phyloP scores from a whole-genome alignment of 2,797 vertebrate species.

The Rhabdomys pumilio region DNA sequence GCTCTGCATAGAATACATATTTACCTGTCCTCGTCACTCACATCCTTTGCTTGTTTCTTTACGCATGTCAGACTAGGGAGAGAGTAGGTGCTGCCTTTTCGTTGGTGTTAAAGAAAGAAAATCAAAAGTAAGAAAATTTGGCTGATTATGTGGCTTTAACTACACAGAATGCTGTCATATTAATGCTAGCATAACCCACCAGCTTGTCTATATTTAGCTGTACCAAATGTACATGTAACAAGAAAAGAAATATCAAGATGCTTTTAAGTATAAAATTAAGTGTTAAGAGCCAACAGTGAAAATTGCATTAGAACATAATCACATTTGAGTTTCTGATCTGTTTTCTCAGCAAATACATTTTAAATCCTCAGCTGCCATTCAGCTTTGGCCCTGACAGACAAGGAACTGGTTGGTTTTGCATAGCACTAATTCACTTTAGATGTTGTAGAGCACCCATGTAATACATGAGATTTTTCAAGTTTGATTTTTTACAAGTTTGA shows the following conservation, averaged over 20 bases:
- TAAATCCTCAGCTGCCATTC: not conserved
- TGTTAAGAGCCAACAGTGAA: conserved; percentile 48
- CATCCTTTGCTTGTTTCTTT: not conserved
- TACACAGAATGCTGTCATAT: conserved; percentile 9
- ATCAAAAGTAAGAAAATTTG: conserved; percentile 1
- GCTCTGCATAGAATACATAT: conserved; percentile 52
- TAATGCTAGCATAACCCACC: not conserved
- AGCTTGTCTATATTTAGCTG: not conserved
- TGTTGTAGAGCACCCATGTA: not conserved
- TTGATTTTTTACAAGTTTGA: not conserved
- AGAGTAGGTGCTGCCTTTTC: not conserved
- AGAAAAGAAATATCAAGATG: not conserved
- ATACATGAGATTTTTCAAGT: conserved; percentile 36
- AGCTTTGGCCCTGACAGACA: not conserved
- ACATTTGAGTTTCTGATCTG: not conserved
- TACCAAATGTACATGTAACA: not conserved
- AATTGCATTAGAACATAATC: not conserved
- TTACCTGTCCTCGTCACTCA: conserved; percentile 38
- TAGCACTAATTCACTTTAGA: conserved; percentile 40
- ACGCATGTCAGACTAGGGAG: conserved; percentile 25
- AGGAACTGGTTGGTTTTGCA: not conserved
- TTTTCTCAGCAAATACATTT: conserved; percentile 48
- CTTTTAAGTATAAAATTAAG: conserved; percentile 38
- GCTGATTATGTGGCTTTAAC: conserved; percentile 38
- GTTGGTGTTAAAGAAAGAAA: not conserved